Evolutionary conservation across 1,140 invertebrate species (phyloP).

Genomic region (Monochamus saltuarius): DNA sequence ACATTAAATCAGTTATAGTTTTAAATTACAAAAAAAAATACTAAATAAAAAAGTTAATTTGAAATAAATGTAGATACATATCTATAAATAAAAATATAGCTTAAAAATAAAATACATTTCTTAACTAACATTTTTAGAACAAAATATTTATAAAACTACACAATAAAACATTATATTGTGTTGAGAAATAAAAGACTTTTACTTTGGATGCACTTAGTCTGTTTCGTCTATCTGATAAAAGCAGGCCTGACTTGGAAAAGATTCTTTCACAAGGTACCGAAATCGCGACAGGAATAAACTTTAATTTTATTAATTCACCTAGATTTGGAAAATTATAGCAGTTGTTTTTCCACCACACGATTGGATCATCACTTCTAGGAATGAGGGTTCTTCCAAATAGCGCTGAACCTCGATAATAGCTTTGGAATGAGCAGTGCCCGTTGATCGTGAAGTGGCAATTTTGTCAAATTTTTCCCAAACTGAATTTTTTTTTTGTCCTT

Average conservation of each 20-base stretch:
- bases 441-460: background rate
- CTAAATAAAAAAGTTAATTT: too few relatives aligned
- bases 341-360: slow-evolving; percentile 21
- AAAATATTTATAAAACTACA: too few relatives aligned
- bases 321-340: slow-evolving; percentile 16
- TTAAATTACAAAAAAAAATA: too few relatives aligned
- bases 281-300: slow-evolving; percentile 9
- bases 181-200: slow-evolving; percentile 22
- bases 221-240: slow-evolving; percentile 10
- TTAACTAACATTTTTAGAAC: too few relatives aligned
- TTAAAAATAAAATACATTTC: too few relatives aligned
- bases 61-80: too few relatives aligned
- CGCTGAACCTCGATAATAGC: slow-evolving; percentile 24
- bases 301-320: slow-evolving; percentile 10
- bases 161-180: too few relatives aligned
- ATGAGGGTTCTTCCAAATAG: slow-evolving; percentile 18
- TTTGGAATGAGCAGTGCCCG: background rate
- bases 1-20: too few relatives aligned
- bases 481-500: background rate
- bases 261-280: slow-evolving; percentile 23
- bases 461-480: too few relatives aligned
- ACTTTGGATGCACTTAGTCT: slow-evolving; percentile 10
- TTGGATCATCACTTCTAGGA: slow-evolving; percentile 10
- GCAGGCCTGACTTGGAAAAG: slow-evolving; percentile 17
- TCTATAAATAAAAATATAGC: too few relatives aligned